These are phyloP conservation scores for Tachuris rubrigastra DNA, from an alignment of 2,113 vertebrate genomes.

Conservation along the genomic window DNA sequence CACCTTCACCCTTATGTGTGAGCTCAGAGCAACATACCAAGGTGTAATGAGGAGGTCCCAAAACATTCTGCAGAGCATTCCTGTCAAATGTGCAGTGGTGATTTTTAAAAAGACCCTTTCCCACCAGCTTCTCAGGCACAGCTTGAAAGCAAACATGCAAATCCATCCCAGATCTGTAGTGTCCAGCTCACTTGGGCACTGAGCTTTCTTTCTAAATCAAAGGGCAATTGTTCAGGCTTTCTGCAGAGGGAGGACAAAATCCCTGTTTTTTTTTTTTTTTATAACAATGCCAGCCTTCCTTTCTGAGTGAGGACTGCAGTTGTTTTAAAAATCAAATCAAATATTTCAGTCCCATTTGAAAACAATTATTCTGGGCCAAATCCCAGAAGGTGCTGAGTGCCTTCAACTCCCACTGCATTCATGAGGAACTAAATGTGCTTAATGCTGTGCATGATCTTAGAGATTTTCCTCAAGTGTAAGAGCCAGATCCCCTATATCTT, in stretches of 20 bases:
- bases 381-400: constrained; percentile 41
- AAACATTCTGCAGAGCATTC: not conserved
- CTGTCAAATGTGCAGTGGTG: not conserved
- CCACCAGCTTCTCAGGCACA: not conserved
- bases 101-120: not conserved
- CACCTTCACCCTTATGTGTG: not conserved
- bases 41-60: not conserved
- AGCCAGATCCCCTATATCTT: not conserved
- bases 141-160: not conserved
- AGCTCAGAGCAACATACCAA: not conserved
- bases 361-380: constrained; percentile 59
- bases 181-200: not conserved
- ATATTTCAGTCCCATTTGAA: constrained; percentile 15
- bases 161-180: not conserved
- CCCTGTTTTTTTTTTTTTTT: not conserved
- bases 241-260: constrained; percentile 34
- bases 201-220: constrained; percentile 34
- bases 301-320: constrained; percentile 1
- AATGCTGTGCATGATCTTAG: not conserved
- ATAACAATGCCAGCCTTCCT: not conserved
- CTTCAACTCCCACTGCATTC: not conserved
- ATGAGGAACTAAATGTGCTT: not conserved
- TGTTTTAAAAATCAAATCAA: constrained; percentile 43
- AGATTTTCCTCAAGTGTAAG: not conserved
- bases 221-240: constrained; percentile 31